Conservation (phyloP, 2,113 vertebrate genomes). For the Pseudorasbora parva region DNA sequence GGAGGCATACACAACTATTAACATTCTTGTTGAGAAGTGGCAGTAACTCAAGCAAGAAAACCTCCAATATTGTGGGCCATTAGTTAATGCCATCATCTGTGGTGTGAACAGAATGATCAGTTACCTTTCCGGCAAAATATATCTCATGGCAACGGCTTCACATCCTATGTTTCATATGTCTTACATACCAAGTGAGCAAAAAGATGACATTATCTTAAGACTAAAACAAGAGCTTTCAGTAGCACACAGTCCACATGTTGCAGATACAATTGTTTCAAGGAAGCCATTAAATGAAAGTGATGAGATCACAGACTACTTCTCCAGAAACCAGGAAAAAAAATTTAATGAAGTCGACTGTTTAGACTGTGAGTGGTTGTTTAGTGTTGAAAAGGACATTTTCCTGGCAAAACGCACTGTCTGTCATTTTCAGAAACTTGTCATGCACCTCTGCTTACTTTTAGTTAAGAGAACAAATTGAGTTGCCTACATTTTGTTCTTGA, state of each 20-base stretch:
- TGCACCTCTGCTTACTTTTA: not conserved
- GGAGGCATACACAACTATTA: not conserved
- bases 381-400: not conserved
- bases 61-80: no score
- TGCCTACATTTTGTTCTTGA: not conserved
- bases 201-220: no score
- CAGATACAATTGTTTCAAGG: not conserved
- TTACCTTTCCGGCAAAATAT: no score
- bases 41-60: not conserved
- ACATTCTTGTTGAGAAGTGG: not conserved
- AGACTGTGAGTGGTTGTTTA: not conserved
- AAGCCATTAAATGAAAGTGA: not conserved
- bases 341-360: not conserved
- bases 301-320: not conserved
- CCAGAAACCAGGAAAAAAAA: not conserved
- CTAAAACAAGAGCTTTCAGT: no score
- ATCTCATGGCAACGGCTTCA: no score
- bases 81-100: no score
- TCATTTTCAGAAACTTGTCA: not conserved
- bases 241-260: no score
- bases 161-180: no score
- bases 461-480: not conserved
- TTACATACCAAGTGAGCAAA: no score
- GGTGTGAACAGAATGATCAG: no score
- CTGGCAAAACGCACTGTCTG: not conserved